Percentiles rank a stretch among this genome's conserved stretches.
Conservation (phyloP, 2,888 invertebrate genomes). For the Trichogramma dendrolimi region DNA sequence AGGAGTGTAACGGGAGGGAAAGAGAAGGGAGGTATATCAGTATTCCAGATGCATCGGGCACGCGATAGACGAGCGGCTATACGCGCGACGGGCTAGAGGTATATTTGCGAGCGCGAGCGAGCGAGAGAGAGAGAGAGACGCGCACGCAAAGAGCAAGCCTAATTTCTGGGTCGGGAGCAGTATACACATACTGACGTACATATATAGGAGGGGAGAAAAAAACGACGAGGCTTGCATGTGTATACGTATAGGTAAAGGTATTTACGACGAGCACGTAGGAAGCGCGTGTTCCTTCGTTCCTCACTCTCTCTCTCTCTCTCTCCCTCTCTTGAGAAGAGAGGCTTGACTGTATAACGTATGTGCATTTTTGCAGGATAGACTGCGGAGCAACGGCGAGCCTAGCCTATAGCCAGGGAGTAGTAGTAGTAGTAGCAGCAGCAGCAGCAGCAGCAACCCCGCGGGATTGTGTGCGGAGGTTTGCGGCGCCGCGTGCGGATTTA, state of each 20-base stretch:
- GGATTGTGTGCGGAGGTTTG: background rate
- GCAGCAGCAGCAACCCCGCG: background rate
- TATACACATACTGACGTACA: constrained; percentile 4
- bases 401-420: too few relatives aligned
- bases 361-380: too few relatives aligned
- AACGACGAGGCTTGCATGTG: background rate
- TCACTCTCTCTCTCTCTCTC: too few relatives aligned
- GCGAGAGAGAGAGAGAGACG: background rate
- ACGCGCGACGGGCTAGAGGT: too few relatives aligned
- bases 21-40: background rate
- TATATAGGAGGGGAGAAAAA: background rate
- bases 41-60: too few relatives aligned
- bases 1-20: background rate
- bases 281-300: background rate
- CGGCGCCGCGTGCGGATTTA: too few relatives aligned
- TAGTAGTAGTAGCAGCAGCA: too few relatives aligned
- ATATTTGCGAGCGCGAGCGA: background rate
- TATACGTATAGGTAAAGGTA: background rate
- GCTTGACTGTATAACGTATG: too few relatives aligned
- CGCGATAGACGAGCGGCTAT: too few relatives aligned
- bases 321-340: too few relatives aligned
- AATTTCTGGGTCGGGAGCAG: constrained; percentile 27
- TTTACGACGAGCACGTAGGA: background rate
- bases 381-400: too few relatives aligned
- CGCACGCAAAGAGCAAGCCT: constrained; percentile 27